Conservation (phyloP, 2,888 invertebrate genomes). For the Nasonia oneida region DNA sequence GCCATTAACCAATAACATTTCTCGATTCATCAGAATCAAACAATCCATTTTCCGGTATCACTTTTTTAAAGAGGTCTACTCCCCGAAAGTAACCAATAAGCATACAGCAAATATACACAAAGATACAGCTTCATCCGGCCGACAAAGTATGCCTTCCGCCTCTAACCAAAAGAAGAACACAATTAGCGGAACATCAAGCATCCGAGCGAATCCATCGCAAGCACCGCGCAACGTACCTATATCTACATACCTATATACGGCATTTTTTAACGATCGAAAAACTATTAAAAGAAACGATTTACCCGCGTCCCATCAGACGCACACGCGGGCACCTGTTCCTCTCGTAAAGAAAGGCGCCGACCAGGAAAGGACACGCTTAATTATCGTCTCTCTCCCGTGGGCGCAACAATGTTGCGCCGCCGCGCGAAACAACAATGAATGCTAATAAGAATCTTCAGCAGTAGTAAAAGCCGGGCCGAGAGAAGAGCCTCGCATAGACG, state of each 20-base stretch:
- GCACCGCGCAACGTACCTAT: not conserved
- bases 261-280: conserved; percentile 48
- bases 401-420: conserved; percentile 39
- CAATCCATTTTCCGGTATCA: too few species aligned
- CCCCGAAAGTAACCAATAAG: not conserved
- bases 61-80: too few species aligned
- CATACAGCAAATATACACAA: not conserved
- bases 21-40: too few species aligned
- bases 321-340: not conserved
- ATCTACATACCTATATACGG: not conserved
- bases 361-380: conserved; percentile 49
- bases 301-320: not conserved
- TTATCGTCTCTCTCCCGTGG: conserved; percentile 36
- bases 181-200: not conserved
- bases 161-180: not conserved
- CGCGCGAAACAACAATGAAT: conserved; percentile 53
- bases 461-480: conserved; percentile 31
- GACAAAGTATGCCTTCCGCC: not conserved
- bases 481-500: conserved; percentile 47
- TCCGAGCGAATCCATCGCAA: too few species aligned
- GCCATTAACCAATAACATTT: too few species aligned
- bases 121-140: not conserved
- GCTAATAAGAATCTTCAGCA: conserved; percentile 58
- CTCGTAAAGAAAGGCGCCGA: conserved; percentile 25
- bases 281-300: conserved; percentile 50